phyloP scores from a whole-genome alignment of 2,888 invertebrate species.

The Tortrix viridana region DNA sequence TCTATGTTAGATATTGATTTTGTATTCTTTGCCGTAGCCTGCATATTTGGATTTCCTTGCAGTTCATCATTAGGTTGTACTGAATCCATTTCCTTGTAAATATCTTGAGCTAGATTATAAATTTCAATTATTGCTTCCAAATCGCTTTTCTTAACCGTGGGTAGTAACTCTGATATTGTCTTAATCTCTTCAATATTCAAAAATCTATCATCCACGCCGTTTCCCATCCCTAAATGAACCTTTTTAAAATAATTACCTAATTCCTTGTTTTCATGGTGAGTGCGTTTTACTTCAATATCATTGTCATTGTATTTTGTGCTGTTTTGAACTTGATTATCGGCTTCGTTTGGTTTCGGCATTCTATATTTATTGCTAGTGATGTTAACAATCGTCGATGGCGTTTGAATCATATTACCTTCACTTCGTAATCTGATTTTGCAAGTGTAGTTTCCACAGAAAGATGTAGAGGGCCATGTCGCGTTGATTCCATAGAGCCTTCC shows the following conservation, averaged over 20 bases:
- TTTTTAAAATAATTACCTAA: constrained; percentile 10
- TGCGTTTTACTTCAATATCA: background rate
- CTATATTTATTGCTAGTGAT: background rate
- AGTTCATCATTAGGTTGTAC: constrained; percentile 44
- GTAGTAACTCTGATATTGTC: constrained; percentile 62
- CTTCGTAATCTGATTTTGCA: constrained; percentile 65
- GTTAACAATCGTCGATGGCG: constrained; percentile 52
- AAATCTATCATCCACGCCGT: constrained; percentile 56
- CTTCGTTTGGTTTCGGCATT: background rate
- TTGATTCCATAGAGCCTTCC: constrained; percentile 66
- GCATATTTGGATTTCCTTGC: constrained; percentile 44
- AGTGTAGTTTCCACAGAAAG: constrained; percentile 77
- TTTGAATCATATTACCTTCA: constrained; percentile 43
- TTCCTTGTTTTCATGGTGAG: background rate
- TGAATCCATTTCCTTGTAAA: constrained; percentile 69
- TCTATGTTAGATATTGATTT: constrained; percentile 28
- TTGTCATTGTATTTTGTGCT: background rate
- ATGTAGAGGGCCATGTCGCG: constrained; percentile 68
- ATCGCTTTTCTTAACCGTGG: constrained; percentile 71
- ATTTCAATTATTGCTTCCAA: constrained; percentile 73
- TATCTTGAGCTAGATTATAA: constrained; percentile 73
- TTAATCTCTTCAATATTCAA: constrained; percentile 69
- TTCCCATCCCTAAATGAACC: background rate
- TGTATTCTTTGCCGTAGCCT: constrained; percentile 30
- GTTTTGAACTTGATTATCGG: background rate